Evolutionary conservation across 2,888 invertebrate genomes (phyloP).

Genomic region (Teinopalpus imperialis): DNA sequence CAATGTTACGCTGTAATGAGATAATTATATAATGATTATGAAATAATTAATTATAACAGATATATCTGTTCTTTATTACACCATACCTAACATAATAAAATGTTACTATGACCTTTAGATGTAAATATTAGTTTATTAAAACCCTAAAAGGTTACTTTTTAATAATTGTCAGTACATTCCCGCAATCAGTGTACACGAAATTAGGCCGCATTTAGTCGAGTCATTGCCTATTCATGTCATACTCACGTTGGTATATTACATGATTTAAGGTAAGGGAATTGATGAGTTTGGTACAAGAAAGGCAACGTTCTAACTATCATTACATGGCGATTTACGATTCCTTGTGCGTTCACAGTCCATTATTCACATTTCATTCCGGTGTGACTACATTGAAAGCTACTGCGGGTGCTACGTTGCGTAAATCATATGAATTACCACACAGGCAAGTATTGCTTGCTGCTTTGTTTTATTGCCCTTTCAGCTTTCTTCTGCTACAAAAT

Average conservation of each 20-base stretch:
- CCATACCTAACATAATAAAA: no score
- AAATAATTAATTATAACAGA: no score
- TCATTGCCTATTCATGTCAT: slow-evolving; percentile 4
- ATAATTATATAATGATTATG: no score
- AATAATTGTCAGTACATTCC: no score
- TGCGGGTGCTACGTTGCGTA: slow-evolving; percentile 33
- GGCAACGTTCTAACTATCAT: slow-evolving; percentile 33
- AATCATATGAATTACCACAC: slow-evolving; percentile 42
- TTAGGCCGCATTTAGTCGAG: no score
- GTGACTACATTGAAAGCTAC: slow-evolving; percentile 44
- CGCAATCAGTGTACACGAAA: no score
- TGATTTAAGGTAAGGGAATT: slow-evolving; percentile 6
- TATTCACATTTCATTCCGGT: slow-evolving; percentile 55
- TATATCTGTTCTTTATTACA: no score
- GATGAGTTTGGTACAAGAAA: slow-evolving; percentile 15
- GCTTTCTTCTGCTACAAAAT: no score
- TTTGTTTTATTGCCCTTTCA: slow-evolving; percentile 2
- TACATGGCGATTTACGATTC: slow-evolving; percentile 49
- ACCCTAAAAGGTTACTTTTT: no score
- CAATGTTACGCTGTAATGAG: no score
- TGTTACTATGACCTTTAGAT: no score
- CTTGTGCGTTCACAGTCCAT: slow-evolving; percentile 49
- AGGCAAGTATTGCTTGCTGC: slow-evolving; percentile 33
- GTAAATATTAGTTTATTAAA: no score
- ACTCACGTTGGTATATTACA: slow-evolving; percentile 6